A percentile compares a stretch with the other conserved stretches of the same genome.
phyloP scores from a whole-genome alignment of 2,113 vertebrate genomes.

The Scolopax mira region DNA sequence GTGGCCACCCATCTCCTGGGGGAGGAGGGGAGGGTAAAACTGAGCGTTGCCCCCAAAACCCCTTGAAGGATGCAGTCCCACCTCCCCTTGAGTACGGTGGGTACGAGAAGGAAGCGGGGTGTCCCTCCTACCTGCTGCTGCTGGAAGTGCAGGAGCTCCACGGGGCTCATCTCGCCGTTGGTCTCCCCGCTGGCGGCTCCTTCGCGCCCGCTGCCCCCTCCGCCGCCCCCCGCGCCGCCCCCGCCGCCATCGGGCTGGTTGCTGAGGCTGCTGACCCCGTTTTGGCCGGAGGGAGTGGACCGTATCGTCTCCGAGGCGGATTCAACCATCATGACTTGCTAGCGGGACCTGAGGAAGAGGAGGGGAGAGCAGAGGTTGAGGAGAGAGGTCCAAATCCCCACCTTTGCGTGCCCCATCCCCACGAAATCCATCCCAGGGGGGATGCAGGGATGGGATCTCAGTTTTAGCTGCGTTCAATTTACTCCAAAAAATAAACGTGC shows the following conservation, averaged over 20 bases:
- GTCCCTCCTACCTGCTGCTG: conserved; percentile 90
- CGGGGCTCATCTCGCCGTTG: conserved; percentile 94
- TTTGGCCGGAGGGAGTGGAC: conserved; percentile 91
- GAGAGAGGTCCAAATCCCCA: fast-evolving
- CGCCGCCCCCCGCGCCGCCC: conserved; percentile 46
- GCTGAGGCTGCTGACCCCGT: conserved; percentile 94
- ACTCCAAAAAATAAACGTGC: fast-evolving
- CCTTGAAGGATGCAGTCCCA: fast-evolving
- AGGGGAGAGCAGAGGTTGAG: background rate
- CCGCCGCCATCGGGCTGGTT: conserved; percentile 88
- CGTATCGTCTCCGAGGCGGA: conserved; percentile 99
- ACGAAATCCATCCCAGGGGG: background rate
- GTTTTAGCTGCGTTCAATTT: fast-evolving
- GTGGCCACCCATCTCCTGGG: background rate
- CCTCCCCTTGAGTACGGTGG: fast-evolving
- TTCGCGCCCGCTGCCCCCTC: conserved; percentile 46
- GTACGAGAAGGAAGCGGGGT: background rate
- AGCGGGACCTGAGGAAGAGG: conserved; percentile 72
- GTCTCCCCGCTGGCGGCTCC: conserved; percentile 84
- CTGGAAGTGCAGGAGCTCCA: conserved; percentile 96
- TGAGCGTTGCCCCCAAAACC: fast-evolving
- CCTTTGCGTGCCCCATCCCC: background rate
- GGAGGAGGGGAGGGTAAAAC: fast-evolving
- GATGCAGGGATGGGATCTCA: background rate
- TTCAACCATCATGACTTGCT: conserved; percentile 99